Evolutionary conservation across 2,797 vertebrate species (phyloP), one percentile per base, ranked within the genome.

Genomic region (Gadopsis marmoratus): DNA sequence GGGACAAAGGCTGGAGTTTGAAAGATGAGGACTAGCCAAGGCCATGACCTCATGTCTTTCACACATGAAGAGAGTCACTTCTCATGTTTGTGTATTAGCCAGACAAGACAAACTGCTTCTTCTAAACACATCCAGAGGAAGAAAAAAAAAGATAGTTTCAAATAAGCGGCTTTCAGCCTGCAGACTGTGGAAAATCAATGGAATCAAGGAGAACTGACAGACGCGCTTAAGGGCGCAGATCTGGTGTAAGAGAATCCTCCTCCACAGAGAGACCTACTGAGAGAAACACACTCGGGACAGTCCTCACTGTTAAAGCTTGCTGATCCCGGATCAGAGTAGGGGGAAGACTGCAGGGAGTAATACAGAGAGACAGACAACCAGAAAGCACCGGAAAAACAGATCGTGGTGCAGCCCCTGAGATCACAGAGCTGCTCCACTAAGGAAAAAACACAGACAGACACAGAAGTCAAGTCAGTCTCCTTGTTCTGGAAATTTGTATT

Each of bases 181-280:
- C 78, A 86, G 76, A 88, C 59, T 62, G 77, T 71, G 72, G 41
- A 75, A 87, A 91, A 91, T 92, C 87, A 83, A 87, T 84, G 41
- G 86, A 94, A 96, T 94, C 92, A 90, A 96, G 92, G 94, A 90
- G 91, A 95, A 96, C 93, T 94, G 96, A 97, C 95, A 95, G 95
- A 95, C 78, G 88, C 92, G 89, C 96, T 96, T 95, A 96, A 95
- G 84, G 81, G 79, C 55, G 47, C 81, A 85, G 84, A 91, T 91
- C 91, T 91, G 66, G 87, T 95, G 94, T 93, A 93, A 86, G 66
- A 95, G 92, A 93, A 92, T 82, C 70, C 56, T 93, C 93, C 95
- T 95, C 80, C 84, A 74, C 74, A 73, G 76, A 85, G 79, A 86
- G 82, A 71, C 81, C 72, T 67, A 71, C 83, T 47, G 84, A 88